These are phyloP conservation scores for Stegodyphus dumicola DNA, from an alignment of 1,140 invertebrate genomes.

Conservation along the genomic window DNA sequence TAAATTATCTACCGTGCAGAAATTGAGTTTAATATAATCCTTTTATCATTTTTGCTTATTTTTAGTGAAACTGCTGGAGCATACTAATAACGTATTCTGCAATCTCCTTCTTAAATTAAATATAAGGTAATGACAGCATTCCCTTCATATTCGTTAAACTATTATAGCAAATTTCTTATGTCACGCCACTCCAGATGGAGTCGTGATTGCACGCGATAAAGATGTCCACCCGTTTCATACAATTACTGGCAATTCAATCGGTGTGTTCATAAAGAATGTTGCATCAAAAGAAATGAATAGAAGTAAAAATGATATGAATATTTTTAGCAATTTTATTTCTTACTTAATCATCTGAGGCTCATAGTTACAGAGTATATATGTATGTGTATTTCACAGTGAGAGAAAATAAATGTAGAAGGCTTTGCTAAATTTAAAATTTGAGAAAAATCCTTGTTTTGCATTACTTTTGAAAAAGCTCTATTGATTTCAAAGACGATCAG, in stretches of 20 bases:
- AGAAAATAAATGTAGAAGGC: background rate
- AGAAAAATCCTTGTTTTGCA: no score
- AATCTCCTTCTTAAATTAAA: slow-evolving; percentile 10
- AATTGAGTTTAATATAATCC: no score
- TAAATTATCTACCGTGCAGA: no score
- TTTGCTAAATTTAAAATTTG: no score
- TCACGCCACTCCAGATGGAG: background rate
- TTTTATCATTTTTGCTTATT: no score
- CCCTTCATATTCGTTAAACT: background rate
- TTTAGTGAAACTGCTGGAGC: no score
- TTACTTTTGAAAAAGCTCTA: no score
- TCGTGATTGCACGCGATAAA: background rate
- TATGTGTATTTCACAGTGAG: background rate
- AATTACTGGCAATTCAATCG: background rate
- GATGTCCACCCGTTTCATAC: background rate
- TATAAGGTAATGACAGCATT: background rate
- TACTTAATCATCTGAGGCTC: background rate
- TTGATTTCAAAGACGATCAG: no score
- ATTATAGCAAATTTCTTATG: background rate
- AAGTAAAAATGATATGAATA: background rate
- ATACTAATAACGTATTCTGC: background rate
- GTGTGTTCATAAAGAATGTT: background rate
- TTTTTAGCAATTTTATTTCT: background rate
- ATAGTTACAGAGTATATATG: background rate
- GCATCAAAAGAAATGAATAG: background rate